These are phyloP conservation scores for Diarsia brunnea DNA, from an alignment of 2,888 invertebrate genomes.

Conservation along the genomic window DNA sequence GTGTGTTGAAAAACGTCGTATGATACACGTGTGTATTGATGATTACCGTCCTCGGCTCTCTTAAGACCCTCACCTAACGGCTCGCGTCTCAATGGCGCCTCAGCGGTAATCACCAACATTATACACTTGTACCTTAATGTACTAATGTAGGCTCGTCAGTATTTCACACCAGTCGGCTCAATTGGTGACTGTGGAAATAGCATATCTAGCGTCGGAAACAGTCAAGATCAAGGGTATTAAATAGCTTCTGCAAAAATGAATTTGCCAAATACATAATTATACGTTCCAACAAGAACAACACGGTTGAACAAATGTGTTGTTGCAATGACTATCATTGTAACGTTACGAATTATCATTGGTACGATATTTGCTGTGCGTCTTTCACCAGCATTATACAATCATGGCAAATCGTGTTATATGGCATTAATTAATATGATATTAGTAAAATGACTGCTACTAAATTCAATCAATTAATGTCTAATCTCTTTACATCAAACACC, in stretches of 20 bases:
- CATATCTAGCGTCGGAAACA: not conserved
- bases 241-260: not conserved
- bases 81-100: too few species aligned
- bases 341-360: not conserved
- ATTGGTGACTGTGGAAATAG: slow-evolving; percentile 3
- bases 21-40: too few species aligned
- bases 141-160: slow-evolving; percentile 24
- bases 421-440: not conserved
- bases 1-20: too few species aligned
- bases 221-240: not conserved
- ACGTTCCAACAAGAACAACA: not conserved
- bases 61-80: too few species aligned
- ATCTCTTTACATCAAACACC: slow-evolving; percentile 36
- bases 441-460: not conserved
- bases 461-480: slow-evolving; percentile 35
- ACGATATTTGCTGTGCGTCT: not conserved
- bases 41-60: too few species aligned
- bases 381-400: not conserved
- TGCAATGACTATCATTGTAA: not conserved
- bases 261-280: slow-evolving; percentile 4
- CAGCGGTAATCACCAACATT: too few species aligned
- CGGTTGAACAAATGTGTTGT: not conserved
- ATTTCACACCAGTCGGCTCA: not conserved
- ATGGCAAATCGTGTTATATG: not conserved
- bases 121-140: too few species aligned